These are phyloP conservation scores for Chymomyza caudatula DNA, from an alignment of 2,888 invertebrate species.

Conservation along the genomic window DNA sequence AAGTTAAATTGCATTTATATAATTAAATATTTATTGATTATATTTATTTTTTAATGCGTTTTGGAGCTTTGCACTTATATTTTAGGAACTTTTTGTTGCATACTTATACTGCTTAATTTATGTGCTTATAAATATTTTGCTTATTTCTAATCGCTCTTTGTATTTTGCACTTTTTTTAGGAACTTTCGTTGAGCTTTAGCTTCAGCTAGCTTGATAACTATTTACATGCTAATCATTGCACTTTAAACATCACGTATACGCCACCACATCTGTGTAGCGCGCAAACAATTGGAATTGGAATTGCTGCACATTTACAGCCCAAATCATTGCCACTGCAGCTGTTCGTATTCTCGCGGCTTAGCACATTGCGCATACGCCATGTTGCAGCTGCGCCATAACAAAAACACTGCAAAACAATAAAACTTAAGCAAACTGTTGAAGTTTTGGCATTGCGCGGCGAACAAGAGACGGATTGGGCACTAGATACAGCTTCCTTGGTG, in stretches of 20 bases:
- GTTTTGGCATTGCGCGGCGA: not conserved
- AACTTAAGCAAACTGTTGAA: slow-evolving; percentile 1
- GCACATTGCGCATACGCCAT: slow-evolving; percentile 36
- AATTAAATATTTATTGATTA: not conserved
- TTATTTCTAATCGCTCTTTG: not conserved
- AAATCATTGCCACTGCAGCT: slow-evolving; percentile 1
- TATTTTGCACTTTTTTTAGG: slow-evolving; percentile 51
- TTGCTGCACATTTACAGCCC: slow-evolving; percentile 11
- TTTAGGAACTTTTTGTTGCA: slow-evolving; percentile 53
- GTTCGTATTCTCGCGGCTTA: not conserved
- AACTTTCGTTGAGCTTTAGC: slow-evolving; percentile 44
- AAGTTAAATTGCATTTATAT: not conserved
- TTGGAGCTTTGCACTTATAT: not conserved
- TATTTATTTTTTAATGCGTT: slow-evolving; percentile 29
- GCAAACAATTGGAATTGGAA: no score
- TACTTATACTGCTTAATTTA: slow-evolving; percentile 7
- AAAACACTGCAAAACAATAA: not conserved
- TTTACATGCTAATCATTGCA: not conserved
- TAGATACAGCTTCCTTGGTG: no score
- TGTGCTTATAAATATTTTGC: no score
- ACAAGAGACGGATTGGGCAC: not conserved
- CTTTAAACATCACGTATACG: slow-evolving; percentile 37
- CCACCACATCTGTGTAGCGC: slow-evolving; percentile 9
- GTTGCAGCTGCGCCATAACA: slow-evolving; percentile 5
- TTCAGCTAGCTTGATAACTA: not conserved